Conservation (phyloP, 2,888 invertebrate species). For the Dynastes hyllus region DNA sequence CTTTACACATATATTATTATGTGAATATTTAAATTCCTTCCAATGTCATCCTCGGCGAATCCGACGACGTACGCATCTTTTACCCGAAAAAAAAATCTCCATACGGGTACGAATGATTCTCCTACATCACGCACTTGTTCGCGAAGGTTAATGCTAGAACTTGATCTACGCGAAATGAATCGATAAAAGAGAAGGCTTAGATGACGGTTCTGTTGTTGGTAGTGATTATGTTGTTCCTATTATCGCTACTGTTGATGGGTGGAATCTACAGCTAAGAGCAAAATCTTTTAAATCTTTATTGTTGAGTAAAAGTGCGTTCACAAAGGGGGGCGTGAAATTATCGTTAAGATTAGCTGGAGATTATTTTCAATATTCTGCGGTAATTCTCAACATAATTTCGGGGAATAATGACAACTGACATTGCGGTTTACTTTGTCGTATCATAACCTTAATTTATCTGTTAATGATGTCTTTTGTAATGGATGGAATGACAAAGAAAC, state of each 20-base stretch:
- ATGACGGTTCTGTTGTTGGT: neutral
- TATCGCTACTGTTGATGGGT: too few species aligned
- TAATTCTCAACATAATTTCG: too few species aligned
- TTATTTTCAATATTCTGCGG: too few species aligned
- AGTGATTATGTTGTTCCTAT: neutral
- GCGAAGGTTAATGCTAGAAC: conserved; percentile 42
- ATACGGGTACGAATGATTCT: conserved; percentile 17
- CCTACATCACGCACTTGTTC: conserved; percentile 29
- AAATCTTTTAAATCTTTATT: neutral
- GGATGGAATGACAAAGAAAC: too few species aligned
- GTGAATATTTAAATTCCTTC: conserved; percentile 14
- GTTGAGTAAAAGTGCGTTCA: neutral
- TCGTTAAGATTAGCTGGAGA: too few species aligned
- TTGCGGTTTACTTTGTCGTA: too few species aligned
- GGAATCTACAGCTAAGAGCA: neutral
- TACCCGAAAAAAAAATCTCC: conserved; percentile 11
- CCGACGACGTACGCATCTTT: conserved; percentile 19
- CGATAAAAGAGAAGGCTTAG: conserved; percentile 1
- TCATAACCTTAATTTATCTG: too few species aligned
- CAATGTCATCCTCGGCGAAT: conserved; percentile 35
- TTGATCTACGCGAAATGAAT: conserved; percentile 32
- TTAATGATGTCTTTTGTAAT: too few species aligned
- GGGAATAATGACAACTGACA: too few species aligned
- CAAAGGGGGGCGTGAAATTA: too few species aligned
- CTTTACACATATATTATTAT: conserved; percentile 3